A percentile compares a stretch with the other conserved stretches of the same genome.
Evolutionary conservation across 2,888 invertebrate genomes (phyloP).

Genomic region (Antitype chi): DNA sequence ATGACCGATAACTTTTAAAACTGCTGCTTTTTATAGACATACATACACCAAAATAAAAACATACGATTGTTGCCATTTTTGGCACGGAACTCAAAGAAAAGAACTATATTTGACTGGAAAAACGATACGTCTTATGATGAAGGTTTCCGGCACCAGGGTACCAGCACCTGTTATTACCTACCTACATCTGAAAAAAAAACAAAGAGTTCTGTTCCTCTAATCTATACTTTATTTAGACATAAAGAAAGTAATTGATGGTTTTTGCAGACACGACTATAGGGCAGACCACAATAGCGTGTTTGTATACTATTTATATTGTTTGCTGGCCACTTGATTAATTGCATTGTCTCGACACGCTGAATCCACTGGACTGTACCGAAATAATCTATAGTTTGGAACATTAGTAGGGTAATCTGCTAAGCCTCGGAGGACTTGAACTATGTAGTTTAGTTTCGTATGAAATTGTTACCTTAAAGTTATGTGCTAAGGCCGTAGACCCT

Average conservation of each 20-base stretch:
- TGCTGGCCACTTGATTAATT: slow-evolving; percentile 53
- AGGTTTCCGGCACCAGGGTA: slow-evolving; percentile 9
- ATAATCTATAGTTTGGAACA: slow-evolving; percentile 41
- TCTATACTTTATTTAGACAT: slow-evolving; percentile 37
- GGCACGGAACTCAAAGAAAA: neutral
- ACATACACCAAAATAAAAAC: neutral
- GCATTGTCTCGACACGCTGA: slow-evolving; percentile 49
- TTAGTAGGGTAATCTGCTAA: slow-evolving; percentile 49
- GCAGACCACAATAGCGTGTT: slow-evolving; percentile 45
- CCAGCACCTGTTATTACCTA: slow-evolving; percentile 46
- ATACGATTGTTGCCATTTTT: neutral
- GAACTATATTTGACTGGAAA: neutral
- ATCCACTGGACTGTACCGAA: slow-evolving; percentile 51
- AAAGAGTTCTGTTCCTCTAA: slow-evolving; percentile 30
- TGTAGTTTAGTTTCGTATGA: slow-evolving; percentile 6
- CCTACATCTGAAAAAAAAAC: neutral
- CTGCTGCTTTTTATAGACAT: neutral
- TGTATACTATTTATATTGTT: slow-evolving; percentile 54
- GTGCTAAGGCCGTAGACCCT: too few species aligned
- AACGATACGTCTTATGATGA: slow-evolving; percentile 21
- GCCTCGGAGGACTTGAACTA: slow-evolving; percentile 1
- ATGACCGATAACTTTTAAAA: neutral
- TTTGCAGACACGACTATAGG: slow-evolving; percentile 17
- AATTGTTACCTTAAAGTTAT: neutral
- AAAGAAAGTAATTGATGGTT: slow-evolving; percentile 50